A percentile compares a stretch with the other conserved stretches of the same genome.
Evolutionary conservation across 2,113 vertebrate genomes (phyloP).

Genomic region (Clupea harengus): DNA sequence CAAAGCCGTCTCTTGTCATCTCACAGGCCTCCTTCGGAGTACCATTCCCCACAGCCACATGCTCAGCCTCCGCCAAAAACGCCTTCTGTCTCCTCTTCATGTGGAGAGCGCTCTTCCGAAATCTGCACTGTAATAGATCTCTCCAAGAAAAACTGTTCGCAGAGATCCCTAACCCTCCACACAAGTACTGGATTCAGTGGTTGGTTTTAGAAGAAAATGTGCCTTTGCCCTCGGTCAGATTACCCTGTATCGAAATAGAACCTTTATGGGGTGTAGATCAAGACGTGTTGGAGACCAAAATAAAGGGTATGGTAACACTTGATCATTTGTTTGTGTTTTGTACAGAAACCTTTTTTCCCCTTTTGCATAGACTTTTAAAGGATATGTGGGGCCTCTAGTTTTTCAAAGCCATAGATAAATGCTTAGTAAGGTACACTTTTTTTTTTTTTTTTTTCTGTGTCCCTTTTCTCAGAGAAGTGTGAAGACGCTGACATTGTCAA

Average conservation of each 20-base stretch:
- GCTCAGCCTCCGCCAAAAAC: slow-evolving; percentile 39
- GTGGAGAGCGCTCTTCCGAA: slow-evolving; percentile 51
- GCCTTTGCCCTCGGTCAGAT: slow-evolving; percentile 49
- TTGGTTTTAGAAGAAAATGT: slow-evolving; percentile 58
- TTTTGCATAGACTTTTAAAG: too few species aligned
- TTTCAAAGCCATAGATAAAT: too few species aligned
- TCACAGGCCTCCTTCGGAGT: slow-evolving; percentile 53
- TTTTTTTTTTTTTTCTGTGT: neutral
- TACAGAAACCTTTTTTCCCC: too few species aligned
- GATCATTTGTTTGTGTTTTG: neutral
- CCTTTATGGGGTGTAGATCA: slow-evolving; percentile 51
- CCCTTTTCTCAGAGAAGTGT: slow-evolving; percentile 34
- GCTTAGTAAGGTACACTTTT: too few species aligned
- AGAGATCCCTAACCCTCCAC: slow-evolving; percentile 16
- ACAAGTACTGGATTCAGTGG: slow-evolving; percentile 55
- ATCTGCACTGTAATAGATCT: slow-evolving; percentile 56
- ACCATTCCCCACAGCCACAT: slow-evolving; percentile 36
- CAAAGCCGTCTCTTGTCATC: neutral
- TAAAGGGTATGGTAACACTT: slow-evolving; percentile 40
- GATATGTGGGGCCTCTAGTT: too few species aligned
- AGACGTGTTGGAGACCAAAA: slow-evolving; percentile 43
- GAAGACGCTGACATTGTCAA: slow-evolving; percentile 47
- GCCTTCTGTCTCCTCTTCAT: slow-evolving; percentile 58
- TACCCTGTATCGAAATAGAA: slow-evolving; percentile 50
- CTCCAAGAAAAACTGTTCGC: slow-evolving; percentile 65